Evolutionary conservation across 2,113 vertebrate genomes (phyloP).

Genomic region (Burhinus oedicnemus): DNA sequence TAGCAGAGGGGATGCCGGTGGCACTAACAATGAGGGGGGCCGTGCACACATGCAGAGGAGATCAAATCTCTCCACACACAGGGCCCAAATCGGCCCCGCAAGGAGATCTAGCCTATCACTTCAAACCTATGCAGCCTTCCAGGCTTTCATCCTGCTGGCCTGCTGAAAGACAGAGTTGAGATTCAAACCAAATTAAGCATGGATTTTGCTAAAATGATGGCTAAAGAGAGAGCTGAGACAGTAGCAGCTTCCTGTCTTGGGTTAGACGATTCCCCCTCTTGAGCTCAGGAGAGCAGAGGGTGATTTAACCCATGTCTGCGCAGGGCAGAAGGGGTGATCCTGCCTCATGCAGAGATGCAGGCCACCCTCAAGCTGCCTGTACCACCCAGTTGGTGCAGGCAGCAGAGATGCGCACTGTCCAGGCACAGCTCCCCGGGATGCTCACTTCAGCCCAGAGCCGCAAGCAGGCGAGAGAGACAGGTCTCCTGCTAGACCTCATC

Average conservation of each 20-base stretch:
- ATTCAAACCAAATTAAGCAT: neutral
- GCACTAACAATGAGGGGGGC: constrained; percentile 29
- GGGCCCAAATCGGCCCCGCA: neutral
- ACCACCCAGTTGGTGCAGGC: neutral
- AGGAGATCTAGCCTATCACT: neutral
- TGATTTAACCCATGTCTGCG: accelerated
- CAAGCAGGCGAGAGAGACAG: neutral
- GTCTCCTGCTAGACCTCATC: neutral
- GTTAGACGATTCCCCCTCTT: accelerated
- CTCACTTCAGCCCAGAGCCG: neutral
- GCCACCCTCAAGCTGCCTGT: neutral
- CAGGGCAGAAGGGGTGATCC: neutral
- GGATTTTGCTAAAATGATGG: neutral
- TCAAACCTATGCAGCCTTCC: neutral
- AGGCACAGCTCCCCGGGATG: neutral
- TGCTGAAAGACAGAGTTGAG: neutral
- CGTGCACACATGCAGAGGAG: neutral
- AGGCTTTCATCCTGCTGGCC: neutral
- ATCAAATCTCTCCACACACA: constrained; percentile 47
- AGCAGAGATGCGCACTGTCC: neutral
- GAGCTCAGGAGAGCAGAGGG: neutral
- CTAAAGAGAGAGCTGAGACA: neutral
- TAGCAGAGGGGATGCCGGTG: neutral
- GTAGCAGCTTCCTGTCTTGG: neutral
- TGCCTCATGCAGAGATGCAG: accelerated